Conservation (phyloP, 1,140 invertebrate species). For the Drosophila nasuta region DNA sequence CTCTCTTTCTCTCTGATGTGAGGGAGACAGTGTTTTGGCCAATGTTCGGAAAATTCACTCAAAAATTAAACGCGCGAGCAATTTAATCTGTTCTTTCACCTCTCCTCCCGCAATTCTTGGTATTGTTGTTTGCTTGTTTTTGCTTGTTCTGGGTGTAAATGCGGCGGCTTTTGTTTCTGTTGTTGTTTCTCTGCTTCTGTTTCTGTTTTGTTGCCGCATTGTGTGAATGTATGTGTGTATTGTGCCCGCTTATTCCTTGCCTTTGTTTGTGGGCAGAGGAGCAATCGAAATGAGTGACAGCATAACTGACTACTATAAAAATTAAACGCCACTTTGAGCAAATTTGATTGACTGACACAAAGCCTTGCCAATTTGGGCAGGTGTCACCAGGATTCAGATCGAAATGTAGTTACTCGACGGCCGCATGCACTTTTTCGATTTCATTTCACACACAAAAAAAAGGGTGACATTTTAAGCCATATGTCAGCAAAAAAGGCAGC, state of each 20-base stretch:
- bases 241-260: neutral
- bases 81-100: constrained; percentile 29
- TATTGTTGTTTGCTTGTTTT: constrained; percentile 25
- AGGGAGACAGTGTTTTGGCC: neutral
- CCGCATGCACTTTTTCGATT: neutral
- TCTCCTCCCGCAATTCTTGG: constrained; percentile 11
- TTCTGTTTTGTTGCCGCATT: constrained; percentile 64
- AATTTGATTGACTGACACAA: constrained; percentile 72
- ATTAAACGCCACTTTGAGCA: constrained; percentile 71
- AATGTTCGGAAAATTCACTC: constrained; percentile 52
- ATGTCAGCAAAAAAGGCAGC: neutral
- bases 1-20: neutral
- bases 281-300: constrained; percentile 1
- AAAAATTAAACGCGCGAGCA: constrained; percentile 55
- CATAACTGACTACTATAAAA: constrained; percentile 69
- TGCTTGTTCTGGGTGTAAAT: constrained; percentile 62
- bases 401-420: constrained; percentile 1
- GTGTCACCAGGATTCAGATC: constrained; percentile 44
- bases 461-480: neutral
- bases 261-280: constrained; percentile 32
- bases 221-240: constrained; percentile 42
- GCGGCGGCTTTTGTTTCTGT: constrained; percentile 55
- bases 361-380: constrained; percentile 59
- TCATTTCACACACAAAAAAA: neutral
- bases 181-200: constrained; percentile 60